Base-by-base conservation (phyloP, 2,797 vertebrate genomes). In the Myoxocephalus aenaeus region DNA sequence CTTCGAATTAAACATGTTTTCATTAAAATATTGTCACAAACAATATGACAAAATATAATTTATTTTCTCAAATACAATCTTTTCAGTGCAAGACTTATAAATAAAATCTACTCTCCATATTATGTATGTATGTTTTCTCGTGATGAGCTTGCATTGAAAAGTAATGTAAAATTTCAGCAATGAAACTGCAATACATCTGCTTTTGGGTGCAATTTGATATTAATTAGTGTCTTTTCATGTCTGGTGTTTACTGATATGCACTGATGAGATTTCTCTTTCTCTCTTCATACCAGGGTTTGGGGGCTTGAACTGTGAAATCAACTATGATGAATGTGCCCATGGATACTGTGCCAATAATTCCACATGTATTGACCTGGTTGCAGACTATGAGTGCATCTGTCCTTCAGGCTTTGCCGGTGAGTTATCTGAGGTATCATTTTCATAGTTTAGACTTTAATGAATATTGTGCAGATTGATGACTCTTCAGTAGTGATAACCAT, bases 291-390 rank as follows among this genome's bases (percentile, higher is more conserved):
- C 72, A 96, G 92, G 92, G 81, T 95, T 94, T 86, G 85, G 85
- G 81, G 94, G 94, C 64, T 71, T 89, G 81, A 94, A 92, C 90
- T 95, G 93, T 95, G 94, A 97, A 93, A 94, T 93, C 85, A 93
- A 90, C 89, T 83, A 93, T 94, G 90, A 96, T 94, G 95, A 96
- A 86, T 96, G 94, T 78, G 84, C 53, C 86, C 91, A 85, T 0
- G 90, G 88, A 81, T 94, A 95, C 90, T 96, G 92, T 87, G 83
- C 92, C 90, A 95, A 89, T 86, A 95, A 96, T 91, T 95, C 94
- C 75, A 94, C 92, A 32, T 96, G 93, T 84, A 92, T 95, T 92
- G 94, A 96, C 83, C 90, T 95, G 81, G 88, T 93, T 83, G 90
- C 81, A 82, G 93, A 94, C 89, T 95, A 94, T 77, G 76, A 90